Conservation (phyloP, 2,113 vertebrate species). For the Panthera uncia region DNA sequence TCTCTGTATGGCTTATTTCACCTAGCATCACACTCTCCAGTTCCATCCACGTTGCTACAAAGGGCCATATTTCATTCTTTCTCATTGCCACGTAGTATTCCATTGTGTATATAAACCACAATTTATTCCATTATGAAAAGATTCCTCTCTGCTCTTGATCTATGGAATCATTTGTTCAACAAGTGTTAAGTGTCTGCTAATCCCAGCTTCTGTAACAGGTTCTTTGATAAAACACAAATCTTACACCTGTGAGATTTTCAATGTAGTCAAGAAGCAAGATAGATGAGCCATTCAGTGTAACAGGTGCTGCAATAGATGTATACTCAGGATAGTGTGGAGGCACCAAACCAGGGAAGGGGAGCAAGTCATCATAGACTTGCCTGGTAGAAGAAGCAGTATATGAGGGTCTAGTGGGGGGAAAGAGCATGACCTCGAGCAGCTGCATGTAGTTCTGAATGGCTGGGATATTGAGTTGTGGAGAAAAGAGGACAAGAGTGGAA, state of each 20-base stretch:
- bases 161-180: slow-evolving; percentile 25
- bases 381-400: background rate
- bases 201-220: background rate
- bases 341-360: background rate
- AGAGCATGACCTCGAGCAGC: background rate
- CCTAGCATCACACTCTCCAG: too few relatives aligned
- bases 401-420: background rate
- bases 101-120: too few relatives aligned
- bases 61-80: too few relatives aligned
- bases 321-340: background rate
- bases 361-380: background rate
- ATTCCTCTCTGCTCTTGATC: slow-evolving; percentile 15
- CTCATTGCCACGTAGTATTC: too few relatives aligned
- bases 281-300: background rate
- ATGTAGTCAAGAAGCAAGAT: background rate
- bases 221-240: background rate
- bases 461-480: background rate
- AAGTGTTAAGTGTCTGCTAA: slow-evolving; percentile 22
- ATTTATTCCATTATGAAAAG: background rate
- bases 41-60: too few relatives aligned
- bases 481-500: background rate
- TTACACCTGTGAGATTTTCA: background rate
- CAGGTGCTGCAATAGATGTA: background rate
- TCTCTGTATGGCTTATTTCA: too few relatives aligned
- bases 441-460: background rate